These are phyloP conservation scores for Crossaster papposus DNA, from an alignment of 53 echinoderm and acorn worm genomes.

Conservation along the genomic window DNA sequence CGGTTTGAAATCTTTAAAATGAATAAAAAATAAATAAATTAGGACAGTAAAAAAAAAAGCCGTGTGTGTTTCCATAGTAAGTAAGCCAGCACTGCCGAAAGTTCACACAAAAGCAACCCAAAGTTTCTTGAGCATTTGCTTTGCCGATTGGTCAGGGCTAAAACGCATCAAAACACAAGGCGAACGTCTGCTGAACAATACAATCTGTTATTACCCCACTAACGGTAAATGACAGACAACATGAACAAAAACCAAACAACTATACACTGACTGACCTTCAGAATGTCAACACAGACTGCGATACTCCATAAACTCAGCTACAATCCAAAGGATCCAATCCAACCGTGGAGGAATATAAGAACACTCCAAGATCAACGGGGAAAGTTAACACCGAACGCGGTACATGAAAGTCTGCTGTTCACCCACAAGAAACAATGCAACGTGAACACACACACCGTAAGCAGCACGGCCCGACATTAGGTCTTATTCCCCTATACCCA, in stretches of 20 bases:
- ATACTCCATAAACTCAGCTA: not conserved
- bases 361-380: not conserved
- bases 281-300: not conserved
- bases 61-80: not conserved
- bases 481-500: constrained; percentile 1
- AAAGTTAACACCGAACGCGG: not conserved
- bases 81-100: not conserved
- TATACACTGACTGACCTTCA: not conserved
- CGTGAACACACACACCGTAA: not conserved
- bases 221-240: not conserved
- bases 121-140: not conserved
- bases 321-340: not conserved
- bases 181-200: not conserved
- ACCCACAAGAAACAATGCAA: not conserved
- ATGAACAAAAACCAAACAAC: not conserved
- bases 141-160: not conserved
- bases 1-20: too few relatives aligned
- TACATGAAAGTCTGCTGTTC: not conserved
- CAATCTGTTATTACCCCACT: not conserved
- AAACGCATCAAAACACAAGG: not conserved
- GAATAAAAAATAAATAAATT: too few relatives aligned
- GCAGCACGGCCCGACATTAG: not conserved
- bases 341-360: too few relatives aligned
- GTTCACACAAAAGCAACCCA: not conserved
- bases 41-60: not conserved